Conservation (phyloP, 2,113 vertebrate species). For the Corynorhinus townsendii region DNA sequence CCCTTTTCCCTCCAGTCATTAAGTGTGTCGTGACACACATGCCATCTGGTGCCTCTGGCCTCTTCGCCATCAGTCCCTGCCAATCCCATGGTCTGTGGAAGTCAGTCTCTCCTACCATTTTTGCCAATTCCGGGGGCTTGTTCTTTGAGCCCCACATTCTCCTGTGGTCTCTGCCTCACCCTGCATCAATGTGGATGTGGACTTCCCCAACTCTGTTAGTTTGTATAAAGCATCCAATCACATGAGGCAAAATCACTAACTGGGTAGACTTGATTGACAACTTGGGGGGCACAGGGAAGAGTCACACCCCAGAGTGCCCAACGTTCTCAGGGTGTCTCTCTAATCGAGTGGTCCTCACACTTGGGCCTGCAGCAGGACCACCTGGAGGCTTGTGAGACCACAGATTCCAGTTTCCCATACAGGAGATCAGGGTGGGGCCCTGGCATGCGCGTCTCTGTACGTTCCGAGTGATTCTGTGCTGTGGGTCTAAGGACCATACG, state of each 20-base stretch:
- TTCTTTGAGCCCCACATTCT: not conserved
- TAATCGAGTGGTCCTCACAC: not conserved
- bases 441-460: not conserved
- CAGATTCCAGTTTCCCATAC: not conserved
- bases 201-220: not conserved
- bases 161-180: not conserved
- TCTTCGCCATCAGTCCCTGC: not conserved
- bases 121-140: not conserved
- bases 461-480: not conserved
- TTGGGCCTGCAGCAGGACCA: not conserved
- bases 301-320: not conserved
- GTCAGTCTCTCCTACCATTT: too few relatives aligned
- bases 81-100: not conserved
- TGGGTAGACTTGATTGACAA: not conserved
- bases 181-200: not conserved
- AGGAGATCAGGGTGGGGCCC: not conserved
- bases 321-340: not conserved
- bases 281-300: rapidly evolving
- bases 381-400: not conserved
- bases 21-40: not conserved
- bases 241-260: not conserved
- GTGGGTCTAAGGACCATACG: not conserved
- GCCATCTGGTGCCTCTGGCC: slow-evolving; percentile 31
- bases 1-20: not conserved
- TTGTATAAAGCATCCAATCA: not conserved